Base-by-base conservation (phyloP, 2,113 vertebrate genomes). In the Anthoscopus minutus region DNA sequence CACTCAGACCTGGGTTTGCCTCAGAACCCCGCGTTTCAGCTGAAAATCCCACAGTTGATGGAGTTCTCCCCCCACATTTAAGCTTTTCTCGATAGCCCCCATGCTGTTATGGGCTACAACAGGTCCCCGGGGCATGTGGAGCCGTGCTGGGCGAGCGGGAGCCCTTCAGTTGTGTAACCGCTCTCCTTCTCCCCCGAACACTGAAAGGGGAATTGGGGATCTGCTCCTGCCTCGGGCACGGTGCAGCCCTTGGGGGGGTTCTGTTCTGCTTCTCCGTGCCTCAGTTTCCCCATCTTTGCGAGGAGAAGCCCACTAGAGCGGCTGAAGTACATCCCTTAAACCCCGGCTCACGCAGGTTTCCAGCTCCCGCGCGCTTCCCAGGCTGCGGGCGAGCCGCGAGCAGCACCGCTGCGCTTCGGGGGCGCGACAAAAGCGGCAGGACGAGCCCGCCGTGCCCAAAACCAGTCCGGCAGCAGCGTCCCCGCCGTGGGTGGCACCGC, bases 231-330 rank as follows among this genome's bases (percentile, higher is more conserved):
- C 53, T 23, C 5, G 37, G 54, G 44, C n/a, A 28, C 61, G 3
- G 1, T 3, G 25, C 31, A 31, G 30, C 6, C 20, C 44, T 2
- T 20, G 10, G 7, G 1, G 5, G 18, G 4, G 4, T 16, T 5
- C 2, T 19, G 18, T 16, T 86, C 31, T 20, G 58, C 48, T 42
- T 31, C 80, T 40, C 72, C 4, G 4, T 56, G 51, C 58, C 89
- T 88, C 93, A 72, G 53, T 81, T 92, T 80, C 81, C 12, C 66
- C 27, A 35, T 10, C 7, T 47, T 13, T 2, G 4, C 11, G 7
- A 66, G 45, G 5, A 56, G 21, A 67, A 48, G 13, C 24, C 6
- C 0, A 1, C 16, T n/a, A 8, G 3, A n/a, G 24, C 1, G 1
- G 27, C 47, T 20, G 4, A 2, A 42, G 21, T 0, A 12, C 7